phyloP scores from a whole-genome alignment of 2,797 vertebrate genomes.

The Australoheros facetus region DNA sequence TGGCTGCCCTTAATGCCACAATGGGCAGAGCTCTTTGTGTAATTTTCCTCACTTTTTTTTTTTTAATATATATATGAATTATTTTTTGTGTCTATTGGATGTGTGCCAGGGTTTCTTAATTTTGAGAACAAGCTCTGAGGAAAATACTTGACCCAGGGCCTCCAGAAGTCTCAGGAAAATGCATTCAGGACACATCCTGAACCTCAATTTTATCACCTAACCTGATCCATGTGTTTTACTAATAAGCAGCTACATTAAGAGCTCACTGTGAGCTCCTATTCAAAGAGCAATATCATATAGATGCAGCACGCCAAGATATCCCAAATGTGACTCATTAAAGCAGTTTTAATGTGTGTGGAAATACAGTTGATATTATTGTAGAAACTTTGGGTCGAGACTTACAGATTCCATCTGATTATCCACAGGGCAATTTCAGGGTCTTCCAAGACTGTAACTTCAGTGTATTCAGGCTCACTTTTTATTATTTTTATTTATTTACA shows the following conservation, averaged over 20 bases:
- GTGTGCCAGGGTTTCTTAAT: conserved; percentile 19
- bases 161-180: conserved; percentile 59
- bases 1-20: not conserved
- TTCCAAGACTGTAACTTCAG: conserved; percentile 39
- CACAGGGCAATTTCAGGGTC: conserved; percentile 48
- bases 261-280: conserved; percentile 7
- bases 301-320: conserved; percentile 10
- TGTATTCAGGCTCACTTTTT: conserved; percentile 29
- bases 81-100: conserved; percentile 14
- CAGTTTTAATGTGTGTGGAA: conserved; percentile 29
- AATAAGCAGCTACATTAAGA: conserved; percentile 27
- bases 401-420: conserved; percentile 17
- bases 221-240: not conserved
- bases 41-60: not conserved
- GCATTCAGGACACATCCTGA: conserved; percentile 31
- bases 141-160: conserved; percentile 21
- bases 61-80: no score
- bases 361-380: conserved; percentile 2
- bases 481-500: conserved; percentile 9
- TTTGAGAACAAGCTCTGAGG: conserved; percentile 31
- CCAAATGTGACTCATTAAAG: conserved; percentile 28
- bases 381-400: not conserved
- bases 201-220: not conserved
- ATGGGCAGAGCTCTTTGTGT: conserved; percentile 22
- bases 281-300: conserved; percentile 41